Percentiles rank a stretch among this genome's conserved stretches.
These are phyloP conservation scores for Climacteris rufus DNA, from an alignment of 2,113 vertebrate genomes.

Conservation along the genomic window DNA sequence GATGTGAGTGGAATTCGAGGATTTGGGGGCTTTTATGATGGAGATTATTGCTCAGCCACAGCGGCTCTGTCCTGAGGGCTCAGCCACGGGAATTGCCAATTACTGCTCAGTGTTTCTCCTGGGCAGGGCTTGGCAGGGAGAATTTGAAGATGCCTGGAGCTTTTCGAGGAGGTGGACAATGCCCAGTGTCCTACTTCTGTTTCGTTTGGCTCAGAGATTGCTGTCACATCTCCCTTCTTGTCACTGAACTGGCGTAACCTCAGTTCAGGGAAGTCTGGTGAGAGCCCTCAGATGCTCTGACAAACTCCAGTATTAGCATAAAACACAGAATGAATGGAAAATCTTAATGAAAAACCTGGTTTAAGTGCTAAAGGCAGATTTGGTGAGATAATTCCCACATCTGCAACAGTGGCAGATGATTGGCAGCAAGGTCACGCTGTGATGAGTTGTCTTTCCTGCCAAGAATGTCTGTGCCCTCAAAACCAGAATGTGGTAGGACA, in stretches of 20 bases:
- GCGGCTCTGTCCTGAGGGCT: not conserved
- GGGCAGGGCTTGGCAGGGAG: not conserved
- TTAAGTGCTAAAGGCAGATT: not conserved
- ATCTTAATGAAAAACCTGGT: not conserved
- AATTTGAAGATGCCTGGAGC: not conserved
- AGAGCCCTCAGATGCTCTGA: not conserved
- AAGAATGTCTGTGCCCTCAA: not conserved
- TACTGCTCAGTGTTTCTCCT: not conserved
- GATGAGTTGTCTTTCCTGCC: not conserved
- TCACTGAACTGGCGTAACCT: not conserved
- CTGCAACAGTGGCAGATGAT: not conserved
- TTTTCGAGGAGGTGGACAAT: not conserved
- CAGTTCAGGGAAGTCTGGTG: not conserved
- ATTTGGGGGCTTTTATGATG: conserved; percentile 12
- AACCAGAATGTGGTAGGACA: not conserved
- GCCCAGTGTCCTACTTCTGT: not conserved
- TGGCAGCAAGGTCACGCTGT: not conserved
- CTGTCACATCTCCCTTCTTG: not conserved
- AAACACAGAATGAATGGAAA: not conserved
- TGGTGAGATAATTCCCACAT: not conserved
- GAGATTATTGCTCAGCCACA: conserved; percentile 12
- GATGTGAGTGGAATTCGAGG: conserved; percentile 48
- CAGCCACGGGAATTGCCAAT: not conserved
- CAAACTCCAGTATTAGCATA: not conserved
- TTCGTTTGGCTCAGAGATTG: not conserved